Base-by-base conservation (phyloP, 2,113 vertebrate species). In the Ramphastos sulfuratus region DNA sequence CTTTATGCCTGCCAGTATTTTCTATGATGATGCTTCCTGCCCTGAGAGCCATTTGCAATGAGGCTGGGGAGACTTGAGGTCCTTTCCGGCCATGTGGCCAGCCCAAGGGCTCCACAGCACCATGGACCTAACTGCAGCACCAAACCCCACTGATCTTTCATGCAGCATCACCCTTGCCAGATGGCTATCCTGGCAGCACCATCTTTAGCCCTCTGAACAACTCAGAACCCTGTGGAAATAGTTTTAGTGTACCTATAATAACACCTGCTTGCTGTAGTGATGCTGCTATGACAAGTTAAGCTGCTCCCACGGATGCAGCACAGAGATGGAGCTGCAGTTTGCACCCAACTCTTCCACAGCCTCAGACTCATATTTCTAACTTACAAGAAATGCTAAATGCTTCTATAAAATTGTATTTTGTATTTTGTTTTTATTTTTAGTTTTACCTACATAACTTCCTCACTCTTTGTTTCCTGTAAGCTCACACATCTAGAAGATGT, bases 321-420 rank as follows among this genome's bases (percentile, higher is more conserved):
- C 42, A 50, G 82, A 56, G 15, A 83, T 2, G 12, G 12, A 83
- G 35, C 20, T 89, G 74, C 48, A 89, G 61, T 27, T 56, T 21
- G 1, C 5, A 18, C 18, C 33, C 46, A 56, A 78, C 67, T 80
- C 86, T 93, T 94, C 76, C 13, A 70, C 14, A 9, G 81, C 31
- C 69, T 60, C 69, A 37, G 79, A 31, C 28, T 63, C 11, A 0
- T 91, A 79, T 52, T 87, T 82, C 64, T 82, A 37, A 39, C 60
- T 74, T 50, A 54, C 4, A 61, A 35, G 30, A 67, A 71, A 54
- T 9, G 3, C 21, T 71, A 48, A 75, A 54, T 10, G 25, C 37
- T 60, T 75, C 92, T 88, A 75, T 77, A 35, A 88, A 96, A 48
- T 5, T 46, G 4, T 12, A 42, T 37, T 93, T 70, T 44, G 46